phyloP scores from a whole-genome alignment of 2,888 invertebrate species.

The Hesperia comma region DNA sequence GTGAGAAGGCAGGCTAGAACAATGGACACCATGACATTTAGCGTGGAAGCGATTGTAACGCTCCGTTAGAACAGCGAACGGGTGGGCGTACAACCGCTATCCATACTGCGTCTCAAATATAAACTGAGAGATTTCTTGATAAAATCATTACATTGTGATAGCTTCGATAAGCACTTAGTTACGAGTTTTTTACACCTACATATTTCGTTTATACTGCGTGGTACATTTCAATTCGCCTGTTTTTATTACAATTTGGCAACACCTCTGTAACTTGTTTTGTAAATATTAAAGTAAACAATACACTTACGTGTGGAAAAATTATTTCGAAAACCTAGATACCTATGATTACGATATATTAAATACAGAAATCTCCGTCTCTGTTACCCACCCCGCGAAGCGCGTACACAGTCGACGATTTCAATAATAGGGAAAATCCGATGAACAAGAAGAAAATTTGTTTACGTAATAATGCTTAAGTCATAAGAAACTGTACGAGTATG shows the following conservation, averaged over 20 bases:
- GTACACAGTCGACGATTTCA: background rate
- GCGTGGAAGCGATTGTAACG: slow-evolving; percentile 82
- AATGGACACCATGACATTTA: slow-evolving; percentile 83
- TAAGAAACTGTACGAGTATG: slow-evolving; percentile 62
- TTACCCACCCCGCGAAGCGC: background rate
- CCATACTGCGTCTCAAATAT: slow-evolving; percentile 67
- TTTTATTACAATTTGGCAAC: too few relatives aligned
- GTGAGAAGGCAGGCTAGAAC: slow-evolving; percentile 65
- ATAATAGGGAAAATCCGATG: slow-evolving; percentile 14
- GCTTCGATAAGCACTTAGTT: too few relatives aligned
- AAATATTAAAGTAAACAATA: too few relatives aligned
- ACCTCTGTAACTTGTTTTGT: too few relatives aligned
- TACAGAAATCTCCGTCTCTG: background rate
- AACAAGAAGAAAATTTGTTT: slow-evolving; percentile 26
- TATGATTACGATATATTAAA: too few relatives aligned
- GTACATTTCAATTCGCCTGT: too few relatives aligned
- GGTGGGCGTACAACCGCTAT: slow-evolving; percentile 71
- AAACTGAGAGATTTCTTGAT: slow-evolving; percentile 41
- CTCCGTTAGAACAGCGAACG: slow-evolving; percentile 74
- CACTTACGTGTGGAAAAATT: background rate
- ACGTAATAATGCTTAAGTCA: slow-evolving; percentile 42
- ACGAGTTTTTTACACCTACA: too few relatives aligned
- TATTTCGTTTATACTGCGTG: too few relatives aligned
- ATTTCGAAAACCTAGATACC: too few relatives aligned
- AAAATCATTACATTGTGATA: too few relatives aligned